phyloP scores from a whole-genome alignment of 1,140 invertebrate genomes.

The Brachionus rotundiformis region DNA sequence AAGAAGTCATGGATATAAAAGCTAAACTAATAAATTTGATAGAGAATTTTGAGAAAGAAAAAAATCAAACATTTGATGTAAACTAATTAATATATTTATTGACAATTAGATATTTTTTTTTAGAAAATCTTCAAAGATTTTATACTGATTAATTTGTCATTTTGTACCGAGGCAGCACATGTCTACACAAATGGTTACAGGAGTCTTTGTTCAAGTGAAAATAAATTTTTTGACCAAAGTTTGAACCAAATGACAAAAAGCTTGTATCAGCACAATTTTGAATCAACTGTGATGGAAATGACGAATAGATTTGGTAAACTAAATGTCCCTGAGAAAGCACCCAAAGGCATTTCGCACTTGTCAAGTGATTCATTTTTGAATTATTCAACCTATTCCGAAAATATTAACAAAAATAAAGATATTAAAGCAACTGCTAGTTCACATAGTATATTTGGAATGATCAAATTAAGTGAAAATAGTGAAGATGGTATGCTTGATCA shows the following conservation, averaged over 20 bases:
- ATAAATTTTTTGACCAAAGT: background rate
- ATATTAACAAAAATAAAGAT: background rate
- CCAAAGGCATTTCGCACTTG: background rate
- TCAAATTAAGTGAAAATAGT: background rate
- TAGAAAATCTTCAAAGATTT: slow-evolving; percentile 15
- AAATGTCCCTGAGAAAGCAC: background rate
- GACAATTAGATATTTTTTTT: background rate
- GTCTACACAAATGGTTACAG: slow-evolving; percentile 11
- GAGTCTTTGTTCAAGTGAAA: background rate
- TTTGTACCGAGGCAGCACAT: background rate
- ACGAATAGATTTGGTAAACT: background rate
- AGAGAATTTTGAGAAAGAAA: background rate
- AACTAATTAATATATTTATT: background rate
- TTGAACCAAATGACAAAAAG: background rate
- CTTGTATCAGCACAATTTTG: slow-evolving; percentile 1
- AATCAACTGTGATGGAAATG: background rate
- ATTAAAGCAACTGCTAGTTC: background rate
- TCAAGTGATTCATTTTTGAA: background rate
- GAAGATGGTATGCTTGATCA: background rate
- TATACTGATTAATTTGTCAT: background rate
- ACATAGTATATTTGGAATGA: background rate
- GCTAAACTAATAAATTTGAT: background rate
- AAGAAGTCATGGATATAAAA: background rate
- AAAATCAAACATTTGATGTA: slow-evolving; percentile 27
- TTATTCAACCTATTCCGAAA: background rate